Evolutionary conservation across 1,140 invertebrate genomes (phyloP), one percentile per base, ranked within the genome.

Genomic region (Dufourea novaeangliae): DNA sequence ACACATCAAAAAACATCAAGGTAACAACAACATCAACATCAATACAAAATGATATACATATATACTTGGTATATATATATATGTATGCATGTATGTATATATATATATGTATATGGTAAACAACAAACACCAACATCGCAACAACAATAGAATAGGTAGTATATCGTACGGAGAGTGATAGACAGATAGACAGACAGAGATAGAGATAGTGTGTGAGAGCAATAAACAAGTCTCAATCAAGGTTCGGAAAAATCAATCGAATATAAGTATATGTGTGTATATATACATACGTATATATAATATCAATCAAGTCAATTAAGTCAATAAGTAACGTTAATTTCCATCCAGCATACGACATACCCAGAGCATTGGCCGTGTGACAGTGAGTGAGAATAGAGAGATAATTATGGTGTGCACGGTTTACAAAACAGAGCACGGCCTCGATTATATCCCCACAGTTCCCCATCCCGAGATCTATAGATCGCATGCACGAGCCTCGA

Each of bases 261-360:
- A 79, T 87, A 76, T 87, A 66, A 82, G 83, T n/a, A n/a, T n/a
- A n/a, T n/a, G n/a, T n/a, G n/a, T n/a, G n/a, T n/a, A n/a, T n/a
- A n/a, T n/a, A n/a, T n/a, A n/a, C n/a, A n/a, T n/a, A n/a, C n/a
- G n/a, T n/a, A n/a, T n/a, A n/a, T n/a, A n/a, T n/a, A n/a, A n/a
- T n/a, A n/a, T n/a, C n/a, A n/a, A n/a, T 88, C 76, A 83, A 85
- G 46, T 89, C 62, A 86, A 86, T 83, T 70, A 80, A 79, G 57
- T 76, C 73, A 80, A 56, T 37, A 39, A 32, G 59, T 83, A 87
- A 82, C 20, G 34, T 37, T 87, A 64, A 88, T 88, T 91, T 89
- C 81, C 88, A 92, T 92, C 90, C 90, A 92, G 91, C 92, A 92
- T 92, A 92, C 91, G 90, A 92, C 91, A 92, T 92, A 92, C 88